These are phyloP conservation scores for Accipiter virgatus DNA, from an alignment of 2,113 vertebrate genomes.

Conservation along the genomic window DNA sequence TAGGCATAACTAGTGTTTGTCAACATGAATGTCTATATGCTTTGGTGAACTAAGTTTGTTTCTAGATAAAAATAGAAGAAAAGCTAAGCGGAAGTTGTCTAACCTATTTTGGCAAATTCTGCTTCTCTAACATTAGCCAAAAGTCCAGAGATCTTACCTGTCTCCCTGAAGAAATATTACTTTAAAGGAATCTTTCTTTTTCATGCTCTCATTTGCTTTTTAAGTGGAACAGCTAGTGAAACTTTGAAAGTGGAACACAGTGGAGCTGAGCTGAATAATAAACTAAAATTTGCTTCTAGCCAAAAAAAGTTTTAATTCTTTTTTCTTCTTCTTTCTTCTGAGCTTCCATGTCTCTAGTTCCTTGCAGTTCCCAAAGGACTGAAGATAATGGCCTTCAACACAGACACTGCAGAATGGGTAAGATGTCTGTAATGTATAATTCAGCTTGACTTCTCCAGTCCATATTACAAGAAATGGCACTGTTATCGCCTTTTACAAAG, in stretches of 20 bases:
- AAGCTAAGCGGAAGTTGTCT: not conserved
- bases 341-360: not conserved
- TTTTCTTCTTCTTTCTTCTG: constrained; percentile 13
- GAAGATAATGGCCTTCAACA: constrained; percentile 37
- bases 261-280: constrained; percentile 42
- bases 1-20: not conserved
- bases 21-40: not conserved
- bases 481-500: not conserved
- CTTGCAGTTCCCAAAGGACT: constrained; percentile 4
- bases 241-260: constrained; percentile 40
- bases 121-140: not conserved
- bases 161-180: not conserved
- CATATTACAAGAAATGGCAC: not conserved
- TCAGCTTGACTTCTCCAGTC: not conserved
- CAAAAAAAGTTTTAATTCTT: constrained; percentile 9
- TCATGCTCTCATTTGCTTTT: not conserved
- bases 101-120: not conserved
- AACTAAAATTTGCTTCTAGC: constrained; percentile 55
- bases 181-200: constrained; percentile 15
- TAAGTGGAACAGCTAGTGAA: constrained; percentile 29
- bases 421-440: constrained; percentile 54
- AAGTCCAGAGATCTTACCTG: not conserved
- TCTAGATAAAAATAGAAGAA: not conserved
- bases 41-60: not conserved
- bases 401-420: not conserved